Evolutionary conservation across 2,888 invertebrate species (phyloP).

Genomic region (Zele albiditarsus): DNA sequence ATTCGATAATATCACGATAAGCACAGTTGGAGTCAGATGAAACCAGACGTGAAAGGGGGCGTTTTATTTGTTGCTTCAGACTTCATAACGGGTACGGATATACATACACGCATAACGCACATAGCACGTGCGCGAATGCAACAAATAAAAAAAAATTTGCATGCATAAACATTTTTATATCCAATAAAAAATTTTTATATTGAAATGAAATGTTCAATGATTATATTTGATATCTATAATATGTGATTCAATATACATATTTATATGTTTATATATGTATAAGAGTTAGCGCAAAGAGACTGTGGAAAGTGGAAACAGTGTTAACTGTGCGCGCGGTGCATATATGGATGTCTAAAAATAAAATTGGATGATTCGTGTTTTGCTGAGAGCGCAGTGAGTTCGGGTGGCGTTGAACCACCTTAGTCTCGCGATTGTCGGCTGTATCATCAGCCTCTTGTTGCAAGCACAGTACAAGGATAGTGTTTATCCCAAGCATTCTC

Average conservation of each 20-base stretch:
- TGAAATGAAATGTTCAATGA: background rate
- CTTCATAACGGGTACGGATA: slow-evolving; percentile 15
- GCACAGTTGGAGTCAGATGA: background rate
- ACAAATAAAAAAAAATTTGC: background rate
- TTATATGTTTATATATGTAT: background rate
- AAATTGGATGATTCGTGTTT: slow-evolving; percentile 30
- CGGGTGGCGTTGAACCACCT: slow-evolving; percentile 39
- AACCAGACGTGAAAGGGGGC: slow-evolving; percentile 27
- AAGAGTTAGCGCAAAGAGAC: slow-evolving; percentile 34
- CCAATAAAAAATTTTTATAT: background rate
- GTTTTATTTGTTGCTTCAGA: slow-evolving; percentile 30
- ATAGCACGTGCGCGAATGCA: slow-evolving; percentile 20
- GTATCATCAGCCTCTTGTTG: slow-evolving; percentile 11
- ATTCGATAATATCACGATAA: slow-evolving; percentile 29
- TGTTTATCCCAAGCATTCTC: too few relatives aligned
- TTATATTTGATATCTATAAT: background rate
- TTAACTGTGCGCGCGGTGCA: slow-evolving; percentile 35
- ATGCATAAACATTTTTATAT: background rate
- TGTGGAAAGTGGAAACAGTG: slow-evolving; percentile 34
- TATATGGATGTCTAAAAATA: slow-evolving; percentile 42
- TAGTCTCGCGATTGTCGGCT: slow-evolving; percentile 30
- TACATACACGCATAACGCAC: slow-evolving; percentile 17
- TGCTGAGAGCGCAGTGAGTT: slow-evolving; percentile 20
- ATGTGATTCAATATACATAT: background rate
- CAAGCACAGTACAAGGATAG: too few relatives aligned